Base-by-base conservation (phyloP, 2,888 invertebrate species). In the Hydrotaea cyrtoneurina region DNA sequence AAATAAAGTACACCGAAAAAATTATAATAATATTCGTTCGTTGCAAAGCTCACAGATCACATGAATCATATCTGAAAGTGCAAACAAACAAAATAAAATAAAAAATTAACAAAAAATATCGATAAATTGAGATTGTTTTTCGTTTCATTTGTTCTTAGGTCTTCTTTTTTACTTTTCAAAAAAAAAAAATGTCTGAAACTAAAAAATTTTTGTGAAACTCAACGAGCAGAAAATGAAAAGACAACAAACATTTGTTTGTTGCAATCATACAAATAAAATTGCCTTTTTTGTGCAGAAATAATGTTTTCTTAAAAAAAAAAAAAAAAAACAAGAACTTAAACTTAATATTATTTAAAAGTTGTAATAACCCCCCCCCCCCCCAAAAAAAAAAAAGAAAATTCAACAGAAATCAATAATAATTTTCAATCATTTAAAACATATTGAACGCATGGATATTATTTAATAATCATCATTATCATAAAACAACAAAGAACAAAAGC, bases 1-100 rank as follows among this genome's bases (percentile, higher is more conserved):
- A 11, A 39, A 39, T 4, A 62, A 73, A 82, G 76, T 74, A 55
- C 80, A 85, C 79, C 19, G 62, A 78, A 71, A 66, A 83, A 77
- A 75, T 73, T 57, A 36, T 36, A 36, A 36, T 36, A 36, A 36
- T 36, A 8, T 36, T 36, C 36, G 36, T 36, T 36, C 36, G 36
- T 8, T 5, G 8, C 36, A 36, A 36, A 17, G 17, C n/a, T 15
- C n/a, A 53, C 26, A 17, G 53, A 79, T 50, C 2, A 26, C 13
- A 75, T 50, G 36, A 62, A 77, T 55, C 13, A 64, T 55, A 55
- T 57, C 1, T 21, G 13, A 59, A 26, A 59, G 50, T 50, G 50
- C 50, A 59, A 59, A 2, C 4, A 39, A 46, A 10, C n/a, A n/a
- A n/a, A n/a, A n/a, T n/a, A n/a, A n/a, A n/a, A n/a, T n/a, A n/a